A percentile compares a stretch with the other conserved stretches of the same genome.
These are phyloP conservation scores for Rhagium mordax DNA, from an alignment of 2,888 invertebrate species.

Conservation along the genomic window DNA sequence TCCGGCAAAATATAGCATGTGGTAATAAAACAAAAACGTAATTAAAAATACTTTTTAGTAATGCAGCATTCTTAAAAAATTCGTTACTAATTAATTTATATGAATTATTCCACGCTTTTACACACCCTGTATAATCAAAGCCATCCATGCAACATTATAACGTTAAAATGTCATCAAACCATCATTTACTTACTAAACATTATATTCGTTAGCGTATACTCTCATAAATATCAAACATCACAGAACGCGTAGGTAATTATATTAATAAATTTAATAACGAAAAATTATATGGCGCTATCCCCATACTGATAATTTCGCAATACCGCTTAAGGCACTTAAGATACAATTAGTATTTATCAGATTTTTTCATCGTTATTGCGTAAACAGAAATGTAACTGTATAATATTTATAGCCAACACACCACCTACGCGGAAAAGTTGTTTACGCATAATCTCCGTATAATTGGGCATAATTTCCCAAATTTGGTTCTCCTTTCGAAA, in stretches of 20 bases:
- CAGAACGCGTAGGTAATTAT: background rate
- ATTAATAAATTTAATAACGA: background rate
- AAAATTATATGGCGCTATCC: background rate
- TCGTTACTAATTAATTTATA: no score
- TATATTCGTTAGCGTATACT: no score
- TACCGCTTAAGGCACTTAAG: background rate
- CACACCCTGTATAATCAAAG: no score
- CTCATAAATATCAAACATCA: background rate
- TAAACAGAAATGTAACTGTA: background rate
- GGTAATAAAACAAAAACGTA: no score
- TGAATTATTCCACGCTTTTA: no score
- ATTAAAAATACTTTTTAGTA: no score
- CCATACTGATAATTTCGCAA: background rate
- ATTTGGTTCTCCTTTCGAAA: background rate
- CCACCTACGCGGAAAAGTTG: background rate
- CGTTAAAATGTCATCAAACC: no score
- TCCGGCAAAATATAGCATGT: no score
- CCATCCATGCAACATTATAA: no score
- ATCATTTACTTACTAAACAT: no score
- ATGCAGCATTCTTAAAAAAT: no score
- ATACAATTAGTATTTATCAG: background rate
- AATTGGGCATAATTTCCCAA: background rate
- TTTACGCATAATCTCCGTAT: background rate
- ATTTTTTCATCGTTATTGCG: background rate
- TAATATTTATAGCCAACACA: background rate